Conservation (phyloP, 2,888 invertebrate genomes). For the Ochlodes sylvanus region DNA sequence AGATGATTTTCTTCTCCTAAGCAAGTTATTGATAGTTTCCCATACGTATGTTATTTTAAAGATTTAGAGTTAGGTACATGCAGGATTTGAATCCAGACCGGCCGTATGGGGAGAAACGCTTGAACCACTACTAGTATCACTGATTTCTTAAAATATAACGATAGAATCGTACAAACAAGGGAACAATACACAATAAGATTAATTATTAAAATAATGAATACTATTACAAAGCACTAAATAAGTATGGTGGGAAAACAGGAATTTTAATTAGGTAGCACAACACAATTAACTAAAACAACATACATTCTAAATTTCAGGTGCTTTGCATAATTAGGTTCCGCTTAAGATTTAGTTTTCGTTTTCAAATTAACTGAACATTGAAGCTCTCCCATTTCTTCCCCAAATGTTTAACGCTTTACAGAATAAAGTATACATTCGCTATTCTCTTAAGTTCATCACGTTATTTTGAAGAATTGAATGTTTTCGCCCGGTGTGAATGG, state of each 20-base stretch:
- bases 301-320: neutral
- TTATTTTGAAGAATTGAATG: neutral
- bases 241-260: neutral
- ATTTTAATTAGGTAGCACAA: neutral
- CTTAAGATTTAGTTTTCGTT: neutral
- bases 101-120: too few relatives aligned
- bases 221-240: too few relatives aligned
- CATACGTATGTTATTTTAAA: too few relatives aligned
- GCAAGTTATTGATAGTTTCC: too few relatives aligned
- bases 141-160: too few relatives aligned
- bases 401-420: neutral
- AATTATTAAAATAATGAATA: too few relatives aligned
- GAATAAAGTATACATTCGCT: neutral
- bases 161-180: too few relatives aligned
- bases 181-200: too few relatives aligned
- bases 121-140: too few relatives aligned
- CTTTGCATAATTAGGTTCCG: slow-evolving; percentile 3
- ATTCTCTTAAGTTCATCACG: neutral
- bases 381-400: neutral
- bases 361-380: neutral
- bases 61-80: too few relatives aligned
- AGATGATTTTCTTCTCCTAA: too few relatives aligned
- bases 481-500: neutral
- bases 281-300: neutral
- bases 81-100: too few relatives aligned